Evolutionary conservation across 2,888 invertebrate species (phyloP), one percentile per base, ranked within the genome.

Genomic region (Tiliacea citrago): DNA sequence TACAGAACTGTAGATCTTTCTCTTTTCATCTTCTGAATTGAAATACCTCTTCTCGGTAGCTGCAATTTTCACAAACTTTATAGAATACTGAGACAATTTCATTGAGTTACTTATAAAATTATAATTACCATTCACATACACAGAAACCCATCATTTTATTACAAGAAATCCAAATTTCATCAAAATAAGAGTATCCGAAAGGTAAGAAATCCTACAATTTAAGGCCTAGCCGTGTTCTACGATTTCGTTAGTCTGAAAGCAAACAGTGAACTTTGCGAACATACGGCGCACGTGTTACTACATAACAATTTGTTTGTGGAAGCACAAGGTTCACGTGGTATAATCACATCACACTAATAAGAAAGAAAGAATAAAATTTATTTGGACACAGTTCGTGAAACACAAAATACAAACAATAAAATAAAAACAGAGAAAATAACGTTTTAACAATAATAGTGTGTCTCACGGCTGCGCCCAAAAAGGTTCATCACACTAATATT

Each of bases 301-400:
- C 74, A 80, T 81, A 73, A 42, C 53, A 83, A 83, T 79, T 66
- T 83, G 74, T 83, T 81, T 68, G 68, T 73, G 47, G 10, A 57
- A 55, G 29, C 60, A 57, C 35, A 24, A 39, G 51, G 65, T n/a
- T 61, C 2, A 66, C 68, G 24, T 45, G 53, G 42, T 68, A 29
- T 16, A n/a, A n/a, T n/a, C n/a, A n/a, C n/a, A n/a, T n/a, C n/a
- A n/a, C n/a, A n/a, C n/a, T n/a, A n/a, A n/a, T n/a, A n/a, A n/a
- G n/a, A n/a, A n/a, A n/a, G n/a, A n/a, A n/a, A n/a, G n/a, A n/a
- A n/a, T n/a, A n/a, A n/a, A n/a, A n/a, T n/a, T n/a, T n/a, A n/a
- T n/a, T n/a, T n/a, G n/a, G n/a, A n/a, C n/a, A n/a, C n/a, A n/a
- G n/a, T n/a, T n/a, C n/a, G n/a, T n/a, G n/a, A n/a, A n/a, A n/a